Conservation (phyloP, 2,888 invertebrate species). For the Phalera bucephala region DNA sequence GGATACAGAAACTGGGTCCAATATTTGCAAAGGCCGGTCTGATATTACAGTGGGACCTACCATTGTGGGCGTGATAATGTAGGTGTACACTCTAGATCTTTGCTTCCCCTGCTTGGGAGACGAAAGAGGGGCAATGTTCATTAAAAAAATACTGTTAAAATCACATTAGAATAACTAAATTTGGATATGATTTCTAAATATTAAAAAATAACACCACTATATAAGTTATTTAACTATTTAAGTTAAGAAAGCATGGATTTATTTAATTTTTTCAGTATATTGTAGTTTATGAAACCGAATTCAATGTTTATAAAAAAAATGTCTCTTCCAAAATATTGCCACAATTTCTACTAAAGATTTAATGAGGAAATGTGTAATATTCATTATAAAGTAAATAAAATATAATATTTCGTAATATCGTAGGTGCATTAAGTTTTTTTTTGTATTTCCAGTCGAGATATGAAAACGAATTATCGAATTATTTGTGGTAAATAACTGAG, state of each 20-base stretch:
- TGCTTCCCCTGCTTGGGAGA: no score
- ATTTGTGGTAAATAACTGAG: conserved; percentile 15
- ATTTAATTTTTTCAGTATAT: conserved; percentile 10
- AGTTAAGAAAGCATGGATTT: conserved; percentile 38
- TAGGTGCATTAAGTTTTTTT: conserved; percentile 27
- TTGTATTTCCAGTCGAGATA: conserved; percentile 18
- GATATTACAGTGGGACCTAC: no score
- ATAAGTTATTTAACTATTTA: no score
- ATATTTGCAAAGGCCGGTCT: no score
- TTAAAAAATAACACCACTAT: no score
- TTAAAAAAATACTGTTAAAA: no score
- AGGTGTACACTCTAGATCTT: no score
- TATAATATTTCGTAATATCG: conserved; percentile 21
- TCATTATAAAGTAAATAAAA: conserved; percentile 37
- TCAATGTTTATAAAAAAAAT: conserved; percentile 55
- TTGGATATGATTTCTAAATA: no score
- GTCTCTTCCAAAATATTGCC: conserved; percentile 77
- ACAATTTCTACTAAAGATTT: conserved; percentile 60
- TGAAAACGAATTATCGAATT: conserved; percentile 14
- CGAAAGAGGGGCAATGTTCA: no score
- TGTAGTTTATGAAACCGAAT: conserved; percentile 63
- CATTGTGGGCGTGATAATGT: no score
- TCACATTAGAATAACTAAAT: no score
- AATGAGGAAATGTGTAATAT: conserved; percentile 45
- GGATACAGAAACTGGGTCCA: no score